Evolutionary conservation across 2,888 invertebrate genomes (phyloP).

Genomic region (Oligia fasciuncula): DNA sequence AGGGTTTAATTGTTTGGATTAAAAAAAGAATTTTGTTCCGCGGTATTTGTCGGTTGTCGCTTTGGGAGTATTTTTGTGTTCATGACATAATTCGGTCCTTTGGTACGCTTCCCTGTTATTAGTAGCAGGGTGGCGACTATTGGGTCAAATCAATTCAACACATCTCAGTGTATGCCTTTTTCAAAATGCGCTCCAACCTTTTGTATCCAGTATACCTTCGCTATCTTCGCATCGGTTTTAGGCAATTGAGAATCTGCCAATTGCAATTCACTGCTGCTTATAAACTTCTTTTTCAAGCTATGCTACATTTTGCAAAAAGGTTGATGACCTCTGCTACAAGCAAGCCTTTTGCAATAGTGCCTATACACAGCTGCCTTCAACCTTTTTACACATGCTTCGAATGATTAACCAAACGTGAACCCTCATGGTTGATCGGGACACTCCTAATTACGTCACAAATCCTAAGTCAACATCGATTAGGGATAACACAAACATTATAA

Average conservation of each 20-base stretch:
- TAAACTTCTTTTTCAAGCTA: background rate
- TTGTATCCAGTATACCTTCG: background rate
- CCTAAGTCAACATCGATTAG: constrained; percentile 59
- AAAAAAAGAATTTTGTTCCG: constrained; percentile 64
- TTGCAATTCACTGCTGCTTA: background rate
- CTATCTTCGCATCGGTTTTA: background rate
- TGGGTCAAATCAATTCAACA: constrained; percentile 7
- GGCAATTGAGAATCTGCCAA: background rate
- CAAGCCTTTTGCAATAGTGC: constrained; percentile 14
- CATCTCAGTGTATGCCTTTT: background rate
- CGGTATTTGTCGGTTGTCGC: constrained; percentile 21
- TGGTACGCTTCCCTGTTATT: background rate
- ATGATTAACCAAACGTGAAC: constrained; percentile 36
- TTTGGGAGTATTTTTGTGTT: constrained; percentile 44
- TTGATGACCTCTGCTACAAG: constrained; percentile 2
- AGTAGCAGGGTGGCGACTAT: background rate
- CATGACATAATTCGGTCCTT: constrained; percentile 9
- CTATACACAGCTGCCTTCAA: constrained; percentile 10
- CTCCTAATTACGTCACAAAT: constrained; percentile 50
- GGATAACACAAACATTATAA: constrained; percentile 54
- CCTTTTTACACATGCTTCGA: constrained; percentile 28
- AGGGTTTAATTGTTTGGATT: constrained; percentile 71
- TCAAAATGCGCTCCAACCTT: background rate
- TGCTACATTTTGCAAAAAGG: constrained; percentile 7
- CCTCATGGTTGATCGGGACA: constrained; percentile 25